A percentile compares a stretch with the other conserved stretches of the same genome.
phyloP scores from a whole-genome alignment of 2,797 vertebrate species.

The Okamejei kenojei region DNA sequence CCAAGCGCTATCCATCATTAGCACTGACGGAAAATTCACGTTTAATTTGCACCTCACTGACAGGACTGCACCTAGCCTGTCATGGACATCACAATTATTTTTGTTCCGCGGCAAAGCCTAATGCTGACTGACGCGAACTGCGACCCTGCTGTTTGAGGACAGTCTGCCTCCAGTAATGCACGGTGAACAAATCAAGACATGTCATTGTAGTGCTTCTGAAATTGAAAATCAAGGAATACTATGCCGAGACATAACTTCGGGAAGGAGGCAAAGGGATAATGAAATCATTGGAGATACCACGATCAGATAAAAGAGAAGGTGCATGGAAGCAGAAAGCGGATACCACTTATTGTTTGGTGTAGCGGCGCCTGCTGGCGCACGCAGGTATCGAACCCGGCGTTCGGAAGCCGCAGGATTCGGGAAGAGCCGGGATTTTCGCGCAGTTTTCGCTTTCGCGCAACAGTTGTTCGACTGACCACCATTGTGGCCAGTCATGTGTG shows the following conservation, averaged over 20 bases:
- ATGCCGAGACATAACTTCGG: neutral
- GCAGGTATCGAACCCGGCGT: too few species aligned
- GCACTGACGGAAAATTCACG: neutral
- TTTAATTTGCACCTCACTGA: neutral
- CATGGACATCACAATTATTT: constrained; percentile 13
- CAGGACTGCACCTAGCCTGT: neutral
- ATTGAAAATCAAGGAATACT: neutral
- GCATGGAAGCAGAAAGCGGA: neutral
- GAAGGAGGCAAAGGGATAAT: neutral
- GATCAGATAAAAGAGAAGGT: neutral
- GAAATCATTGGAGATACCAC: neutral
- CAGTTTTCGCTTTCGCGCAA: too few species aligned
- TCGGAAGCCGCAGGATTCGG: too few species aligned
- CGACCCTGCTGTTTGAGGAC: constrained; percentile 10
- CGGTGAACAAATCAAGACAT: neutral
- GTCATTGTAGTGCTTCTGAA: neutral
- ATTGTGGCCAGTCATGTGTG: too few species aligned
- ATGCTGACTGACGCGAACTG: constrained; percentile 8
- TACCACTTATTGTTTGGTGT: too few species aligned
- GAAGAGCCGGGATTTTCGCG: too few species aligned
- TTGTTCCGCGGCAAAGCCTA: neutral
- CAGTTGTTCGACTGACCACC: too few species aligned
- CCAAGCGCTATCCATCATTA: neutral
- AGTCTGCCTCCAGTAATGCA: neutral
- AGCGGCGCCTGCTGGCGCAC: too few species aligned